phyloP scores from a whole-genome alignment of 1,140 invertebrate species.

The Steinernema khuongi region DNA sequence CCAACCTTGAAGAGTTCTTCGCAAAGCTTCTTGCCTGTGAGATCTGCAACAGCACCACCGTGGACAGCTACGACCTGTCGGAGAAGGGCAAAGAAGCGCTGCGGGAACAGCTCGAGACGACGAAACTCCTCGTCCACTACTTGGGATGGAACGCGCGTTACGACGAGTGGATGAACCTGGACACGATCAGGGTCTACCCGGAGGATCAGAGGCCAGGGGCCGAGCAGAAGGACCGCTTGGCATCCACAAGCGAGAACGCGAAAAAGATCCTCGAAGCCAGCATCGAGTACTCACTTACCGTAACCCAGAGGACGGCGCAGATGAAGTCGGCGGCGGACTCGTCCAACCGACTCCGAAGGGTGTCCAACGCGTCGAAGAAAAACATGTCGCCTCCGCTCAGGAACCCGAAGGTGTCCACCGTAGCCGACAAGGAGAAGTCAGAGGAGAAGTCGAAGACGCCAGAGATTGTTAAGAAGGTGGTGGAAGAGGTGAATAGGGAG shows the following conservation, averaged over 20 bases:
- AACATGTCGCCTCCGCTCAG: background rate
- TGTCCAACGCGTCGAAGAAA: background rate
- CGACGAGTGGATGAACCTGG: constrained; percentile 32
- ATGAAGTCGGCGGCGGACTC: constrained; percentile 20
- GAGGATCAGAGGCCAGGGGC: background rate
- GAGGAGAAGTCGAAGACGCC: constrained; percentile 15
- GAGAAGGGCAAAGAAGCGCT: constrained; percentile 13
- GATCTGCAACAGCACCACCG: constrained; percentile 13
- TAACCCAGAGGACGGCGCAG: constrained; percentile 17
- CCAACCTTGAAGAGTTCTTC: background rate
- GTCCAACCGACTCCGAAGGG: background rate
- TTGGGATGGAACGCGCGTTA: constrained; percentile 36
- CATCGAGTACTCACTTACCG: background rate
- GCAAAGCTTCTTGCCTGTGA: background rate
- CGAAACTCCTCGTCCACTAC: constrained; percentile 28
- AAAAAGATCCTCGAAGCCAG: background rate
- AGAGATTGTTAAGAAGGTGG: constrained; percentile 4
- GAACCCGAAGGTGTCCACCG: background rate
- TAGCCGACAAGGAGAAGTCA: background rate
- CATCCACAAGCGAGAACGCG: background rate
- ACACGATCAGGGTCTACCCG: constrained; percentile 18
- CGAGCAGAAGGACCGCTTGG: background rate
- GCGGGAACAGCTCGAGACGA: constrained; percentile 20
- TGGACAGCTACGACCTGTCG: background rate
- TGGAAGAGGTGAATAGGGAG: constrained; percentile 15